Conservation (phyloP, 2,113 vertebrate species). For the Hypanus sabinus region DNA sequence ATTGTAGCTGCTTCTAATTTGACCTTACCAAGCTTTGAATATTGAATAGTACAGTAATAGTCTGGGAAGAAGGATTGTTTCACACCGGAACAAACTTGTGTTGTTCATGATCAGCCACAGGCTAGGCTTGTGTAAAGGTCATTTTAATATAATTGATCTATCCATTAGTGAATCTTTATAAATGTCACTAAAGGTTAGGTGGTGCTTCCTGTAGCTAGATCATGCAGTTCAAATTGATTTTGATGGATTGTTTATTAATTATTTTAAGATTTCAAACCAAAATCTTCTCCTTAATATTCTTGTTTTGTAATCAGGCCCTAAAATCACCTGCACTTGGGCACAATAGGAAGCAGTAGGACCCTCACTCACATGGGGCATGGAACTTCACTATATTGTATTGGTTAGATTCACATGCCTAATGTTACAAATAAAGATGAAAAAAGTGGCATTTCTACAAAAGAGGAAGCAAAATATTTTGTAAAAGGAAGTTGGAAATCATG, state of each 20-base stretch:
- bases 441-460: background rate
- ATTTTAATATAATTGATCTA: slow-evolving; percentile 32
- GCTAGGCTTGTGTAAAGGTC: slow-evolving; percentile 8
- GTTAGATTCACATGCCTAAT: background rate
- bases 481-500: background rate
- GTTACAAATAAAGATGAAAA: background rate
- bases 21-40: background rate
- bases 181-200: slow-evolving; percentile 29
- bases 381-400: background rate
- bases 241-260: background rate
- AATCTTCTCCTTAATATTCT: background rate
- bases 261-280: background rate
- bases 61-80: background rate
- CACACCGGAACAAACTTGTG: background rate
- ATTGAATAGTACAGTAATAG: background rate
- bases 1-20: background rate
- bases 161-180: slow-evolving; percentile 5
- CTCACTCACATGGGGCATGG: background rate
- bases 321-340: background rate
- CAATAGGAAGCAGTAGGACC: too few species aligned
- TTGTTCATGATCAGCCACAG: background rate
- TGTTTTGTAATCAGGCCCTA: background rate
- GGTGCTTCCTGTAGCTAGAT: background rate
- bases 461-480: background rate
- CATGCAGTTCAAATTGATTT: background rate